Evolutionary conservation across 2,888 invertebrate genomes (phyloP).

Genomic region (Leptarthrus brevirostris): DNA sequence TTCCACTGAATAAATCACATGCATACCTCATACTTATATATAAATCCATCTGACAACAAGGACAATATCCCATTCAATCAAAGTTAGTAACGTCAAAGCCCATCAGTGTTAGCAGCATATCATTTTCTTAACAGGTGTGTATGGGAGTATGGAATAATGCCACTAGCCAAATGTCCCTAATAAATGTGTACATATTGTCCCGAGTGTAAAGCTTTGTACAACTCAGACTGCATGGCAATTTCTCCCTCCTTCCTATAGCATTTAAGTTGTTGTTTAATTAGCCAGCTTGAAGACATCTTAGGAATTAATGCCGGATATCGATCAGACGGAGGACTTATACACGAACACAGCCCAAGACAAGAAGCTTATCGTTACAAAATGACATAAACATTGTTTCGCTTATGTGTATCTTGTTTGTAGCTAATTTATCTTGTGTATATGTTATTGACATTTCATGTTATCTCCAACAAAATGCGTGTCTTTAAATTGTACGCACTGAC

Average conservation of each 20-base stretch:
- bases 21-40: too few relatives aligned
- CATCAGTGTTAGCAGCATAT: slow-evolving; percentile 22
- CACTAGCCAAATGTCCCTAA: background rate
- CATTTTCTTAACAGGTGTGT: slow-evolving; percentile 26
- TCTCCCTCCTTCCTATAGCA: background rate
- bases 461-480: slow-evolving; percentile 20
- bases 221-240: background rate
- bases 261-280: slow-evolving; percentile 45
- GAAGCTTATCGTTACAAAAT: slow-evolving; percentile 39
- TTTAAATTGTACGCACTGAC: slow-evolving; percentile 26
- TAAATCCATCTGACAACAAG: too few relatives aligned
- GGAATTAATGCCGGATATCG: slow-evolving; percentile 41
- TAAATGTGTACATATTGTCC: slow-evolving; percentile 34
- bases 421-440: slow-evolving; percentile 28
- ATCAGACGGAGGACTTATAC: slow-evolving; percentile 20
- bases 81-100: slow-evolving; percentile 2
- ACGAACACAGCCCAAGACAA: slow-evolving; percentile 24
- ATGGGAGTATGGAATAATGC: slow-evolving; percentile 8
- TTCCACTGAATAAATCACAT: too few relatives aligned
- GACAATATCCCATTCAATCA: too few relatives aligned
- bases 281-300: slow-evolving; percentile 31
- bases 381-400: slow-evolving; percentile 36
- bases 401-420: slow-evolving; percentile 34
- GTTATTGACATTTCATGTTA: slow-evolving; percentile 40
- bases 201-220: background rate